Evolutionary conservation across 2,113 vertebrate species (phyloP).

Genomic region (Urocynchramus pylzowi): DNA sequence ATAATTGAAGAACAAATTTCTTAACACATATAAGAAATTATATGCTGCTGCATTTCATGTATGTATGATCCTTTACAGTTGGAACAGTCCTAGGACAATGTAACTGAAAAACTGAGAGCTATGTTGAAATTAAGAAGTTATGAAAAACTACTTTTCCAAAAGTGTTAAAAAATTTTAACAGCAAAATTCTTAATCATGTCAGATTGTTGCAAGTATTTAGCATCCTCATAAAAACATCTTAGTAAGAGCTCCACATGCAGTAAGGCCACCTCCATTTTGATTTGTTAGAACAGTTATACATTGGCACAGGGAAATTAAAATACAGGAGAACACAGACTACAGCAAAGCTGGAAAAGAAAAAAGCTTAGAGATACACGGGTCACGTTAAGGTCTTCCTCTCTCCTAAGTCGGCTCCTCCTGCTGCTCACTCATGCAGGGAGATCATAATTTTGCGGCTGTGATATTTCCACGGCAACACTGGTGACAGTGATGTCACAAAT

Average conservation of each 20-base stretch:
- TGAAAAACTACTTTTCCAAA: background rate
- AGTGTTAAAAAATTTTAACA: background rate
- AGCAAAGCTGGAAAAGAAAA: constrained; percentile 1
- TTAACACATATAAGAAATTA: background rate
- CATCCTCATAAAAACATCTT: background rate
- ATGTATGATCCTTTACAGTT: background rate
- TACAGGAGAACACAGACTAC: background rate
- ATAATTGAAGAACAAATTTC: background rate
- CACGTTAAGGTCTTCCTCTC: constrained; percentile 12
- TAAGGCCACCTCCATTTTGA: background rate
- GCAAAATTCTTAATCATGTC: background rate
- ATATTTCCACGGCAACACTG: constrained; percentile 61
- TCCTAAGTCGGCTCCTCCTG: background rate
- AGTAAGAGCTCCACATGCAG: background rate
- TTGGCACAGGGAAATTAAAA: background rate
- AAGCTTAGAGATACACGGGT: background rate
- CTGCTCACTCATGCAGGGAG: constrained; percentile 47
- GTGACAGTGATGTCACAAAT: constrained; percentile 61
- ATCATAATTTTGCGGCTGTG: constrained; percentile 43
- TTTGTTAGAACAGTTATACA: background rate
- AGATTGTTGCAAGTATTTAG: background rate
- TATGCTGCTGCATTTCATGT: background rate
- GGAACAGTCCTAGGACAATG: background rate
- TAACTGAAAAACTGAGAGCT: background rate
- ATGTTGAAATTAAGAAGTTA: background rate